Evolutionary conservation across 2,888 invertebrate genomes (phyloP).

Genomic region (Drosophila aldrichi): DNA sequence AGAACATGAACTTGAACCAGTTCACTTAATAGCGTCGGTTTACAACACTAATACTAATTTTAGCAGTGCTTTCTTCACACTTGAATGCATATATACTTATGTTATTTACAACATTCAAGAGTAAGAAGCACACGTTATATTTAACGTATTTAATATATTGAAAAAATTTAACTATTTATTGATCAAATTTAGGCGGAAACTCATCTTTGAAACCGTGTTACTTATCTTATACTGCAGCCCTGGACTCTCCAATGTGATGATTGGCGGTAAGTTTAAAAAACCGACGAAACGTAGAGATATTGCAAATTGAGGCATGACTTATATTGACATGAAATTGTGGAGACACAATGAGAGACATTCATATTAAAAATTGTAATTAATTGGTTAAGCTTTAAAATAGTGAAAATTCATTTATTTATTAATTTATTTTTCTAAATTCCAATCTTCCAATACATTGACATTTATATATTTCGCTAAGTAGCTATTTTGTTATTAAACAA

Average conservation of each 20-base stretch:
- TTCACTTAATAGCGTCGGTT: neutral
- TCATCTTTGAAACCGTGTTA: neutral
- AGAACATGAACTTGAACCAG: slow-evolving; percentile 17
- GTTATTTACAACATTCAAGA: neutral
- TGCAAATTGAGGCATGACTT: neutral
- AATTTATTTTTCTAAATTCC: neutral
- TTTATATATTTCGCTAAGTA: neutral
- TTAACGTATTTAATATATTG: neutral
- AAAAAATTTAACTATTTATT: neutral
- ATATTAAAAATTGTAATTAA: neutral
- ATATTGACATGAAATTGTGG: neutral
- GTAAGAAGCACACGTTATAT: neutral
- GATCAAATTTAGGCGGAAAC: neutral
- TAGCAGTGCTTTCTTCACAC: neutral
- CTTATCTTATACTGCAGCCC: neutral
- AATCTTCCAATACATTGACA: neutral
- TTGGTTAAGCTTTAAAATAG: neutral
- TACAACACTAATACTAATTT: slow-evolving; percentile 11
- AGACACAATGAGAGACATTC: no score
- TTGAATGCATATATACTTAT: neutral
- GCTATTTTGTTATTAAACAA: slow-evolving; percentile 52
- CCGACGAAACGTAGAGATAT: neutral
- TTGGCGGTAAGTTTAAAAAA: slow-evolving; percentile 5
- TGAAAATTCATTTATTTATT: neutral
- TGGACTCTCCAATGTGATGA: neutral